phyloP scores from a whole-genome alignment of 2,797 vertebrate species.

The Sebastes baramenuke region DNA sequence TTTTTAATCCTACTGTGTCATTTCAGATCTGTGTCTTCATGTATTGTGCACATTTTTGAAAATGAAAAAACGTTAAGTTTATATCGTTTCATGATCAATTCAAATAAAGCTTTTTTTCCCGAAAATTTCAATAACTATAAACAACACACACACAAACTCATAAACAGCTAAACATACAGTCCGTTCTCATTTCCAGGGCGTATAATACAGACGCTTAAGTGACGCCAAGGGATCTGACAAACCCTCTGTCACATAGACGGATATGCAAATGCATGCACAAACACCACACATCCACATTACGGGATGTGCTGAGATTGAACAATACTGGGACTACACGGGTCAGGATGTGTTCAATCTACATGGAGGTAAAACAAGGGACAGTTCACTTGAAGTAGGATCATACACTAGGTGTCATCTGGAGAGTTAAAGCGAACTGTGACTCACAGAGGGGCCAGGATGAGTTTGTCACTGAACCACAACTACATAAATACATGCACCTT shows the following conservation, averaged over 20 bases:
- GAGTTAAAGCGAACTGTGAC: not conserved
- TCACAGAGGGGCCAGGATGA: not conserved
- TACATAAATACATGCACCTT: conserved; percentile 11
- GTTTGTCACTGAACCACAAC: conserved; percentile 18
- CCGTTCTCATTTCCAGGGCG: no score
- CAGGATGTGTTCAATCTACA: not conserved
- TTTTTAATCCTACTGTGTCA: not conserved
- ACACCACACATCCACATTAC: not conserved
- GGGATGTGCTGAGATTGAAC: not conserved
- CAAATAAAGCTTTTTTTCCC: not conserved
- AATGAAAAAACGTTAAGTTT: not conserved
- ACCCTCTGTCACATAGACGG: not conserved
- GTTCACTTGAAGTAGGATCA: not conserved
- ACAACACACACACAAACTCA: not conserved
- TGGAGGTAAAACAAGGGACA: not conserved
- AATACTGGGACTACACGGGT: not conserved
- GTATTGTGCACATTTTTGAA: not conserved
- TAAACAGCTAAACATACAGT: not conserved
- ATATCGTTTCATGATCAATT: not conserved
- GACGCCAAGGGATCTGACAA: no score
- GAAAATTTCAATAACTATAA: not conserved
- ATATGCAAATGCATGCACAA: not conserved
- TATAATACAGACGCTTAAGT: no score
- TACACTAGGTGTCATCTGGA: not conserved
- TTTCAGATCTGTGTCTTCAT: not conserved